A percentile compares a stretch with the other conserved stretches of the same genome.
Conservation (phyloP, 1,140 invertebrate genomes). For the Brachionus rubens region DNA sequence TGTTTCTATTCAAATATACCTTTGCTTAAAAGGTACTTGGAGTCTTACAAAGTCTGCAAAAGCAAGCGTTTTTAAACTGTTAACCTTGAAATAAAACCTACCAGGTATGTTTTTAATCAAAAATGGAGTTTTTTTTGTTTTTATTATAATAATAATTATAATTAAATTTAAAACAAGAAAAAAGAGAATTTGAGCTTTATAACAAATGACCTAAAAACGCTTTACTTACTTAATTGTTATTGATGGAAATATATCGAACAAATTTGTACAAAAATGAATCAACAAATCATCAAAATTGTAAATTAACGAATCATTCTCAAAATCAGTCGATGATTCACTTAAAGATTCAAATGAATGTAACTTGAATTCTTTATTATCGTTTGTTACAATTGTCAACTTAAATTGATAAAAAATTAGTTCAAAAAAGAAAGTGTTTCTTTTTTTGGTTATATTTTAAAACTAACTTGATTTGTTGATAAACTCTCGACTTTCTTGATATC, state of each 20-base stretch:
- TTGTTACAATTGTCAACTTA: not conserved
- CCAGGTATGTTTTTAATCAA: too few species aligned
- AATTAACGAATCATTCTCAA: not conserved
- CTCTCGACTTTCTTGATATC: constrained; percentile 29
- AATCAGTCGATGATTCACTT: not conserved
- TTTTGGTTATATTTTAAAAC: not conserved
- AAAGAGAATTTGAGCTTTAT: too few species aligned
- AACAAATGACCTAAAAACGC: too few species aligned
- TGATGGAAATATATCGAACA: constrained; percentile 36
- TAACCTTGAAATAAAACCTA: too few species aligned
- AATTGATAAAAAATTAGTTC: not conserved
- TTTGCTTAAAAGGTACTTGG: too few species aligned
- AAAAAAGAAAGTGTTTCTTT: not conserved
- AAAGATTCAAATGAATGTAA: constrained; percentile 6
- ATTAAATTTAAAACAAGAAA: too few species aligned
- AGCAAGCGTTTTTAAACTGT: too few species aligned
- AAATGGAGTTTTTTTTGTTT: too few species aligned
- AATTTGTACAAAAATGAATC: constrained; percentile 15
- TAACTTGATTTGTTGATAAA: constrained; percentile 6
- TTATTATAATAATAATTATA: too few species aligned
- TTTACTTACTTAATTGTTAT: constrained; percentile 31
- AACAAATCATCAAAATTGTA: not conserved
- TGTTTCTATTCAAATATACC: too few species aligned
- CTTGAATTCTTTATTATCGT: not conserved
- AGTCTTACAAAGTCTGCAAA: too few species aligned